Conservation (phyloP, 2,797 vertebrate species). For the Diplodus puntazzo region DNA sequence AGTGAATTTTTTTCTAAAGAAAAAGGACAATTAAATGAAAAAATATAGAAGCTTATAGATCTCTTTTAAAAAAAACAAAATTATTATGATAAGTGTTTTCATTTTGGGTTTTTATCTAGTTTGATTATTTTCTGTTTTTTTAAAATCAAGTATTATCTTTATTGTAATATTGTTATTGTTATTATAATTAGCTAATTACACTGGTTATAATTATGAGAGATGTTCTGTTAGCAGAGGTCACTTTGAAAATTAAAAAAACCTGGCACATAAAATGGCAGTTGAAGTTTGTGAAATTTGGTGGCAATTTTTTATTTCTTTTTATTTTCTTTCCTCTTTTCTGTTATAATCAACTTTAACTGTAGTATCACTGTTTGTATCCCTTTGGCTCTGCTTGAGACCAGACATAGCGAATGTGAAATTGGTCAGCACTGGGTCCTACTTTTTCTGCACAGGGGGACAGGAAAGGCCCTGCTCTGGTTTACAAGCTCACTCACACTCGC, state of each 20-base stretch:
- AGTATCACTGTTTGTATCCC: constrained; percentile 70
- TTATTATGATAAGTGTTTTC: constrained; percentile 85
- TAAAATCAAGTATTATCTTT: constrained; percentile 87
- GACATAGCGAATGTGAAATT: constrained; percentile 71
- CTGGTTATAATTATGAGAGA: constrained; percentile 87
- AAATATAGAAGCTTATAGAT: constrained; percentile 87
- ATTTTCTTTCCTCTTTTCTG: constrained; percentile 8
- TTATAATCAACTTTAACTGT: constrained; percentile 65
- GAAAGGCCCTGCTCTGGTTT: constrained; percentile 71
- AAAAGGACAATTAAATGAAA: constrained; percentile 84
- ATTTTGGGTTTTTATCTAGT: constrained; percentile 86
- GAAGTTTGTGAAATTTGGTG: constrained; percentile 80
- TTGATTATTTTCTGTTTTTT: constrained; percentile 79
- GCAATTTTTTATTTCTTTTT: constrained; percentile 43
- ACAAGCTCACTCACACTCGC: constrained; percentile 57
- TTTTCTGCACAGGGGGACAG: constrained; percentile 70
- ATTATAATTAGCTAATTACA: constrained; percentile 89
- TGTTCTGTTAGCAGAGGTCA: constrained; percentile 89
- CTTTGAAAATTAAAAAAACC: constrained; percentile 86
- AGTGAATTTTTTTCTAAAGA: constrained; percentile 78
- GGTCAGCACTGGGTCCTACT: constrained; percentile 50
- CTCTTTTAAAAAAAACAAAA: constrained; percentile 83
- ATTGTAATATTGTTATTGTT: constrained; percentile 91
- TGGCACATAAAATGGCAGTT: constrained; percentile 84
- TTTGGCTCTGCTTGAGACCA: constrained; percentile 67